Conservation (phyloP, 2,113 vertebrate genomes). For the Ptychochromis oligacanthus region DNA sequence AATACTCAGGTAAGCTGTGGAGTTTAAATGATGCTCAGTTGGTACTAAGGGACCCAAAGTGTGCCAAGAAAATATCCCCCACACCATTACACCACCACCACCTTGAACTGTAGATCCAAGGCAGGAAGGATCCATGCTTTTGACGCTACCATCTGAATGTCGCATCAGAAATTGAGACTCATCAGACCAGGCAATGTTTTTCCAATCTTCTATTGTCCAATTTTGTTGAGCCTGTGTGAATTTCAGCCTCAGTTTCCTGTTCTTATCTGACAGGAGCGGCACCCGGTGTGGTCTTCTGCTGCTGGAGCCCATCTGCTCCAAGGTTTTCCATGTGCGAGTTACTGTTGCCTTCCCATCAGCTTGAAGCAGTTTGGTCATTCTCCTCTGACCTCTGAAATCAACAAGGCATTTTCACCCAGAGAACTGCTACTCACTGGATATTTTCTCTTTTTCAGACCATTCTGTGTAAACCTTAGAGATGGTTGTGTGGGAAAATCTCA, state of each 20-base stretch:
- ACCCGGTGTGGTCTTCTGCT: background rate
- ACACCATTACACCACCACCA: background rate
- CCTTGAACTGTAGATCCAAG: background rate
- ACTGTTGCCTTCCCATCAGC: too few relatives aligned
- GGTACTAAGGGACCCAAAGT: background rate
- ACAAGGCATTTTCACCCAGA: too few relatives aligned
- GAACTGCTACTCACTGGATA: too few relatives aligned
- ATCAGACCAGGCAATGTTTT: background rate
- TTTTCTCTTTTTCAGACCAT: too few relatives aligned
- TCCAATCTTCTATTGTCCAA: background rate
- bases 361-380: too few relatives aligned
- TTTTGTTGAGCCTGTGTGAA: background rate
- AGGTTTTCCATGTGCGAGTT: accelerated
- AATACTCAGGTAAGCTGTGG: background rate
- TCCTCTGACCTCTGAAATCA: too few relatives aligned
- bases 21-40: background rate
- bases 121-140: too few relatives aligned
- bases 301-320: background rate
- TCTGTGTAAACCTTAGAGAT: too few relatives aligned
- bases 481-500: too few relatives aligned
- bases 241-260: background rate
- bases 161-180: too few relatives aligned
- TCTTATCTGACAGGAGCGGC: background rate
- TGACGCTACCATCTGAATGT: too few relatives aligned
- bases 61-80: background rate